phyloP scores from a whole-genome alignment of 2,888 invertebrate species.

The Drosophila nigricruria region DNA sequence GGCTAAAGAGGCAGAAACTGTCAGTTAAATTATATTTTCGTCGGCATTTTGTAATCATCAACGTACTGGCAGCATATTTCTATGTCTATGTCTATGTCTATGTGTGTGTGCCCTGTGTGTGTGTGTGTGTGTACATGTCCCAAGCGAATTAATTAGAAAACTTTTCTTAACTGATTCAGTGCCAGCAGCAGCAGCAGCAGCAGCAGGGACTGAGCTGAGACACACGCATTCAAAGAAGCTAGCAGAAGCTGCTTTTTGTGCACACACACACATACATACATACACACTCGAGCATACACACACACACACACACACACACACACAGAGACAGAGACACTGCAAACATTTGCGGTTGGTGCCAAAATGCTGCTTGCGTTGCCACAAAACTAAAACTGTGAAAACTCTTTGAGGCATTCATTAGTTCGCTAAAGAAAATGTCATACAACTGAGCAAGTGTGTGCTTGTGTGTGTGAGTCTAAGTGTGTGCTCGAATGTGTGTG shows the following conservation, averaged over 20 bases:
- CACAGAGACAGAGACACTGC: conserved; percentile 35
- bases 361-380: conserved; percentile 42
- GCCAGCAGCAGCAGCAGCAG: conserved; percentile 60
- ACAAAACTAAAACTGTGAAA: conserved; percentile 67
- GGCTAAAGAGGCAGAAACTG: conserved; percentile 41
- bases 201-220: conserved; percentile 38
- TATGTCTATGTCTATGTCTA: conserved; percentile 19
- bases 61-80: conserved; percentile 48
- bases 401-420: conserved; percentile 74
- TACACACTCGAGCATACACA: conserved; percentile 12
- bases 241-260: conserved; percentile 24
- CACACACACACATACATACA: conserved; percentile 25
- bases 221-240: conserved; percentile 54
- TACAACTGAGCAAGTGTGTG: conserved; percentile 24
- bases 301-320: conserved; percentile 19
- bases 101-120: conserved; percentile 23
- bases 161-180: conserved; percentile 81
- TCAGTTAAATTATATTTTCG: conserved; percentile 72
- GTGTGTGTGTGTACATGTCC: conserved; percentile 55
- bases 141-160: conserved; percentile 82
- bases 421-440: conserved; percentile 69
- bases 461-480: conserved; percentile 1
- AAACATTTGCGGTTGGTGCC: conserved; percentile 68
- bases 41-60: conserved; percentile 57
- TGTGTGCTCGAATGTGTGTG: conserved; percentile 6